Conservation (phyloP, 2,888 invertebrate genomes). For the Andrena haemorrhoa region DNA sequence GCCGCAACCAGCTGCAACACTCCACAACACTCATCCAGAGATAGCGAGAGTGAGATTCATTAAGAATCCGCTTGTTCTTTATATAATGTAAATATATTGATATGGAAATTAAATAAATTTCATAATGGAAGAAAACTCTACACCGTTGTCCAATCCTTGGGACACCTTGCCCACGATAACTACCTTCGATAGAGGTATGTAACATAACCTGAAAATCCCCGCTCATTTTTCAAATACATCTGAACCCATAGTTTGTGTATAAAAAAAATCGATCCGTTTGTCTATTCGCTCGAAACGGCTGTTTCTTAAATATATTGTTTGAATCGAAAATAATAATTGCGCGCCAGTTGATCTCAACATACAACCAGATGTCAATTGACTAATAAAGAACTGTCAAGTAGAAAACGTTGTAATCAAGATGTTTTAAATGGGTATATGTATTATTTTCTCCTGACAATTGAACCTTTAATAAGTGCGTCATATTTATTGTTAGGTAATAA, state of each 20-base stretch:
- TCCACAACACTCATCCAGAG: too few relatives aligned
- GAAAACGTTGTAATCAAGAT: too few relatives aligned
- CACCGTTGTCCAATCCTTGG: constrained; percentile 73
- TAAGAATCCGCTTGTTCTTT: too few relatives aligned
- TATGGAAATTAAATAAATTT: neutral
- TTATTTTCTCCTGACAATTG: neutral
- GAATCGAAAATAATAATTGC: neutral
- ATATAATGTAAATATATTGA: constrained; percentile 5
- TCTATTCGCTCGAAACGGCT: neutral
- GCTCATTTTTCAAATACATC: constrained; percentile 36
- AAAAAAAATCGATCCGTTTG: neutral
- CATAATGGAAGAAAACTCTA: constrained; percentile 55
- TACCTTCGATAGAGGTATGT: constrained; percentile 81
- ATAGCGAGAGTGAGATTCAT: too few relatives aligned
- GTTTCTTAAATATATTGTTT: neutral
- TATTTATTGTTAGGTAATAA: constrained; percentile 63
- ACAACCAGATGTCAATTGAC: too few relatives aligned
- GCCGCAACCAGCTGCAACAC: too few relatives aligned
- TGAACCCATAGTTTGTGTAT: neutral
- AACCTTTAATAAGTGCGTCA: neutral
- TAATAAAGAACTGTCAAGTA: too few relatives aligned
- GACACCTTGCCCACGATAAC: constrained; percentile 79
- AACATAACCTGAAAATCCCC: constrained; percentile 28
- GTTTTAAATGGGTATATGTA: neutral
- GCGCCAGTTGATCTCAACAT: neutral